Percentiles rank a stretch among this genome's conserved stretches.
Conservation (phyloP, 2,888 invertebrate genomes). For the Agrypnus murinus region DNA sequence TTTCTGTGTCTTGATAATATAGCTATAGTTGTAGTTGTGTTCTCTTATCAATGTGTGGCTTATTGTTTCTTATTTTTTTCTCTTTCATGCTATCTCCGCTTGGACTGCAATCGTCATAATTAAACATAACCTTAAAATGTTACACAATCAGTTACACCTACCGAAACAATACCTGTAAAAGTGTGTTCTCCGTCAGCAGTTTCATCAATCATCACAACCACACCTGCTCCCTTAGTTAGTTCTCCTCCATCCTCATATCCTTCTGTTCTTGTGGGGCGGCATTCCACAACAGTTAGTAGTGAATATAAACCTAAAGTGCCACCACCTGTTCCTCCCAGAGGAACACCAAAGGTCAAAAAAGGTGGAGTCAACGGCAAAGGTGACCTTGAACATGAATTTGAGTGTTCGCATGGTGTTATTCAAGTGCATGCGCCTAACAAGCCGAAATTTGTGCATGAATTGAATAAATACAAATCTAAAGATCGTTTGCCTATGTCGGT, state of each 20-base stretch:
- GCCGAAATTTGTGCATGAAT: conserved; percentile 18
- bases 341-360: conserved; percentile 81
- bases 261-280: conserved; percentile 82
- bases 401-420: conserved; percentile 45
- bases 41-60: conserved; percentile 43
- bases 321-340: conserved; percentile 91
- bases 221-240: conserved; percentile 70
- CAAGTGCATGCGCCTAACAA: conserved; percentile 33
- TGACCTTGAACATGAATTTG: conserved; percentile 54
- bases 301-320: conserved; percentile 84
- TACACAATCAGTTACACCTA: conserved; percentile 71
- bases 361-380: conserved; percentile 71
- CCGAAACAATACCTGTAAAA: conserved; percentile 75
- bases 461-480: neutral
- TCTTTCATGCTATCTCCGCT: conserved; percentile 62
- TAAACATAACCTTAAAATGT: conserved; percentile 38
- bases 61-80: conserved; percentile 51
- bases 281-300: conserved; percentile 70
- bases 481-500: neutral
- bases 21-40: conserved; percentile 19
- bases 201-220: conserved; percentile 61
- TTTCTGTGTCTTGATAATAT: conserved; percentile 21
- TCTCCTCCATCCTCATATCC: conserved; percentile 80
- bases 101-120: conserved; percentile 56
- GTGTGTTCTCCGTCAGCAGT: conserved; percentile 65